phyloP scores from a whole-genome alignment of 2,888 invertebrate species.

The Sphaerophoria taeniata region DNA sequence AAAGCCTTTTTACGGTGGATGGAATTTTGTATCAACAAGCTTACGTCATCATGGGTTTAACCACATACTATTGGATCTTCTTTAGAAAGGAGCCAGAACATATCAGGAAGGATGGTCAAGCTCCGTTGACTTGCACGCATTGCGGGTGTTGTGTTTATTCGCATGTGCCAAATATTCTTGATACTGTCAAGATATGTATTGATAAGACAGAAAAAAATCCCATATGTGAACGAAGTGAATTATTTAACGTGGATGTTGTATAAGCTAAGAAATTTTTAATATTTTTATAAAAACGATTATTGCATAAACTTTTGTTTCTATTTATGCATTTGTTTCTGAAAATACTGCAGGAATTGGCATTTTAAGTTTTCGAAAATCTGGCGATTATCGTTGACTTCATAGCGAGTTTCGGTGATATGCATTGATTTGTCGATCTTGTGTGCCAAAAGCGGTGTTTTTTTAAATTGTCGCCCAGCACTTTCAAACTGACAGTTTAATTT shows the following conservation, averaged over 20 bases:
- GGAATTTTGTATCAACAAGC: constrained; percentile 16
- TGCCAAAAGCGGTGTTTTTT: too few relatives aligned
- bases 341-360: too few relatives aligned
- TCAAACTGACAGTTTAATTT: too few relatives aligned
- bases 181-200: constrained; percentile 1
- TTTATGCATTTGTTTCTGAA: too few relatives aligned
- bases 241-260: background rate
- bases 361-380: too few relatives aligned
- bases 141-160: constrained; percentile 17
- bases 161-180: background rate
- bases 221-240: background rate
- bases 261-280: background rate
- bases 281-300: too few relatives aligned
- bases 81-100: constrained; percentile 7
- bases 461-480: too few relatives aligned
- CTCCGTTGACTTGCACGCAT: constrained; percentile 1
- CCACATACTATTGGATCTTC: constrained; percentile 17
- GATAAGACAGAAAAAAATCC: background rate
- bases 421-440: too few relatives aligned
- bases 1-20: constrained; percentile 12
- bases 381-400: too few relatives aligned
- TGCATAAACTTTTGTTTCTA: too few relatives aligned
- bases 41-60: constrained; percentile 11
- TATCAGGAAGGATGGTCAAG: background rate
- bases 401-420: too few relatives aligned